Conservation (phyloP, 2,888 invertebrate species). For the Venusia cambrica region DNA sequence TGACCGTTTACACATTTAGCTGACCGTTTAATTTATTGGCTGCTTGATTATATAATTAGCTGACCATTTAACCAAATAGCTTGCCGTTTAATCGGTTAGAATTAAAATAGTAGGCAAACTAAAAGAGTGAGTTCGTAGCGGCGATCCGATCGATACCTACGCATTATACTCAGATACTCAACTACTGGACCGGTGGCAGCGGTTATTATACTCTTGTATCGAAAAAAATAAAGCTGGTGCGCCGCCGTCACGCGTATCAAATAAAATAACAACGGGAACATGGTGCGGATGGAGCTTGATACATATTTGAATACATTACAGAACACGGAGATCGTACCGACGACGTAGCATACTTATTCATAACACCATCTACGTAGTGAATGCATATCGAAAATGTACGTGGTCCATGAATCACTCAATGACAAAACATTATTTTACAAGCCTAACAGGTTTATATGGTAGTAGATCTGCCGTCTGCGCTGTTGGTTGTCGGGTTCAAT, state of each 20-base stretch:
- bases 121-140: no score
- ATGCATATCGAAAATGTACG: slow-evolving; percentile 60
- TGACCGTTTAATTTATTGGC: no score
- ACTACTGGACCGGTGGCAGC: slow-evolving; percentile 35
- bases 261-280: slow-evolving; percentile 77
- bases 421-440: slow-evolving; percentile 21
- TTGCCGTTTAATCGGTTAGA: no score
- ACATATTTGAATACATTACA: slow-evolving; percentile 81
- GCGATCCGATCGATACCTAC: slow-evolving; percentile 16
- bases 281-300: slow-evolving; percentile 75
- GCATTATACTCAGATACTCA: slow-evolving; percentile 32
- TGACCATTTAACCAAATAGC: no score
- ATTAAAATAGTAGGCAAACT: no score
- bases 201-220: slow-evolving; percentile 54
- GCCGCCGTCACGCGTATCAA: slow-evolving; percentile 71
- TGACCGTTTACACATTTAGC: no score
- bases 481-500: no score
- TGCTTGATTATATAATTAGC: no score
- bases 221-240: slow-evolving; percentile 67
- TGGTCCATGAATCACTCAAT: slow-evolving; percentile 23
- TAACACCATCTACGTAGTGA: slow-evolving; percentile 60
- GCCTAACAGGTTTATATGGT: no score
- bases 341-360: slow-evolving; percentile 73
- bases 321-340: slow-evolving; percentile 73
- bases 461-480: no score